phyloP scores from a whole-genome alignment of 2,113 vertebrate species.

The Lonchura striata region DNA sequence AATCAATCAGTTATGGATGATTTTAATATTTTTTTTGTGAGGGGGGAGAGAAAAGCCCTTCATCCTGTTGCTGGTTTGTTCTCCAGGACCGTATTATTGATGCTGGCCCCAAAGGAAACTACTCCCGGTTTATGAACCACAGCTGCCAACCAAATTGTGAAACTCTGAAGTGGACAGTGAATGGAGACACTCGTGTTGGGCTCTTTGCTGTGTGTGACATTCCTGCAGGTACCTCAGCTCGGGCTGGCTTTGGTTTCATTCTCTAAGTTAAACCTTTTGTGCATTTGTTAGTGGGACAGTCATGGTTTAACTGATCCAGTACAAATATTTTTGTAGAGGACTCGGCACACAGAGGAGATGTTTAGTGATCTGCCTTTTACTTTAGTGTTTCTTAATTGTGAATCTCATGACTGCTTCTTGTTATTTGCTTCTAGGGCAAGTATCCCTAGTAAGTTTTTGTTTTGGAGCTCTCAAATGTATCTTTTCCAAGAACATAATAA shows the following conservation, averaged over 20 bases:
- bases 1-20: background rate
- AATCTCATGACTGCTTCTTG: background rate
- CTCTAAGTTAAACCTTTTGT: background rate
- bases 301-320: background rate
- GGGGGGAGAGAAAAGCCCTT: background rate
- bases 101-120: conserved; percentile 96
- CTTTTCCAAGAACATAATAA: background rate
- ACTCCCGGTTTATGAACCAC: conserved; percentile 98
- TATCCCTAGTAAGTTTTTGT: background rate
- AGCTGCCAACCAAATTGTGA: conserved; percentile 99
- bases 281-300: background rate
- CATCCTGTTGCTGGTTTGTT: background rate
- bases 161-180: conserved; percentile 98
- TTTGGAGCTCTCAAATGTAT: background rate
- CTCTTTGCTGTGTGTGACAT: conserved; percentile 94
- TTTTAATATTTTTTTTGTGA: background rate
- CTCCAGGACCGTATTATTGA: conserved; percentile 94
- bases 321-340: background rate
- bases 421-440: background rate
- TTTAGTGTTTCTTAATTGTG: background rate
- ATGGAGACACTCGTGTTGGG: conserved; percentile 94
- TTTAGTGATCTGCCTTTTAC: background rate
- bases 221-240: conserved; percentile 79
- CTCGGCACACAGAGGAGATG: background rate
- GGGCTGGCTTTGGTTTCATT: background rate